Percentiles rank a stretch among this genome's conserved stretches.
phyloP scores from a whole-genome alignment of 2,888 invertebrate species.

The Melieria picta region DNA sequence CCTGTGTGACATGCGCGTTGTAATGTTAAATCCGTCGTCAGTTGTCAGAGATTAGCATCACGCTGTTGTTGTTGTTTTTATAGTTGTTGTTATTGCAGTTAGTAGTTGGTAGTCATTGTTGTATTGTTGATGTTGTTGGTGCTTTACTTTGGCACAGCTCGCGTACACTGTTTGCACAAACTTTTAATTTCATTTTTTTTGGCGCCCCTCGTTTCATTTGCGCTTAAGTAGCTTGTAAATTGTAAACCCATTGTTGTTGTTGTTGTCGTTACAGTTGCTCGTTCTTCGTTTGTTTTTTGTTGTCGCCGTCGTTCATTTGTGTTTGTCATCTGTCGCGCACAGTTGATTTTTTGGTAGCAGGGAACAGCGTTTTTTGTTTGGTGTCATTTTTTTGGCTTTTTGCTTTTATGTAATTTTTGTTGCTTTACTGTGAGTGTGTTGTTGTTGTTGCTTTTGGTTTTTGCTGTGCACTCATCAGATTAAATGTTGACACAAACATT shows the following conservation, averaged over 20 bases:
- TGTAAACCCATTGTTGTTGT: background rate
- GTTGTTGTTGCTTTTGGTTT: background rate
- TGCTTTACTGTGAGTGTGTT: background rate
- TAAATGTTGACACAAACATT: slow-evolving; percentile 29
- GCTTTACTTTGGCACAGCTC: background rate
- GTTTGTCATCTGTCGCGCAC: slow-evolving; percentile 6
- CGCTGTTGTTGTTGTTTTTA: slow-evolving; percentile 25
- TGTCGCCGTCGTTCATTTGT: background rate
- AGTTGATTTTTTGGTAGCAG: background rate
- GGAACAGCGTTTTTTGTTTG: background rate
- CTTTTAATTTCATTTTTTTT: slow-evolving; percentile 1
- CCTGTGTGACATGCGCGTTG: slow-evolving; percentile 42
- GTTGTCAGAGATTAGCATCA: slow-evolving; percentile 45
- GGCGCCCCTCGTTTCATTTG: slow-evolving; percentile 5
- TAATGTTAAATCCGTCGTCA: slow-evolving; percentile 42
- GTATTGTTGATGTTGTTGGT: background rate
- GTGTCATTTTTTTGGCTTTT: slow-evolving; percentile 14
- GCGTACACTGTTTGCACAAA: background rate
- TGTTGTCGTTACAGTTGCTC: background rate
- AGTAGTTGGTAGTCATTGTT: slow-evolving; percentile 19
- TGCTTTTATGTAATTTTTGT: slow-evolving; percentile 14
- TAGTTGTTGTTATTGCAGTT: slow-evolving; percentile 15
- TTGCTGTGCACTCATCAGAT: slow-evolving; percentile 22
- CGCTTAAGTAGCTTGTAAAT: slow-evolving; percentile 39
- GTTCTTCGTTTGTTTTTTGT: background rate